Base-by-base conservation (phyloP, 2,797 vertebrate species). In the Anguilla anguilla region DNA sequence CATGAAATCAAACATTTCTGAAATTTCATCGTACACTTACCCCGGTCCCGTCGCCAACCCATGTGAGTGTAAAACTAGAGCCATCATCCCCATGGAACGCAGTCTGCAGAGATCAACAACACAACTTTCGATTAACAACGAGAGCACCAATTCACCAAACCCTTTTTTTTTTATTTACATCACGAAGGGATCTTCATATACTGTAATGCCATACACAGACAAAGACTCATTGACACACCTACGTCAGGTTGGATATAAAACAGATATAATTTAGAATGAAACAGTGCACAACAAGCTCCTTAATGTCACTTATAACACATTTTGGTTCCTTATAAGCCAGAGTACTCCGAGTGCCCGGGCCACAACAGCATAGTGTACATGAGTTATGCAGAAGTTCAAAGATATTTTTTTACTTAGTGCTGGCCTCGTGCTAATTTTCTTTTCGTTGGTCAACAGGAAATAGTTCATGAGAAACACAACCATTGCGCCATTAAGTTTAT, bases 31-130 rank as follows among this genome's bases (percentile, higher is more conserved):
- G 69, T 3, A 59, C 22, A 95, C 96, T 96, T 91, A 97, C 96
- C 86, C 96, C 96, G 53, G 96, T 97, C 13, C 94, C 96, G 89
- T 96, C 95, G 0, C 96, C 96, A 79, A 96, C 96, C 96, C 96
- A 97, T 2, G 96, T 96, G 87, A 97, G 94, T n/a, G 94, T 96
- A 74, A 97, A 96, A 88, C 95, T 93, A 86, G 96, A 96, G 83
- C 96, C 96, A 25, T 97, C 95, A 85, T 97, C 96, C 35, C 95
- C 96, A 83, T 96, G 95, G 90, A 97, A 97, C 1, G 94, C 95
- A 25, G 96, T 96, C 96, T 97, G 79, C 51, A 85, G 87, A 84
- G 61, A 51, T 49, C 61, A 85, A 46, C 74, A 77, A 39, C n/a
- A 86, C 10, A 49, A 72, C 39, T 49, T 72, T 35, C 17, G 57